Evolutionary conservation across 2,113 vertebrate genomes (phyloP), one percentile per base, ranked within the genome.

Genomic region (Zeus faber): DNA sequence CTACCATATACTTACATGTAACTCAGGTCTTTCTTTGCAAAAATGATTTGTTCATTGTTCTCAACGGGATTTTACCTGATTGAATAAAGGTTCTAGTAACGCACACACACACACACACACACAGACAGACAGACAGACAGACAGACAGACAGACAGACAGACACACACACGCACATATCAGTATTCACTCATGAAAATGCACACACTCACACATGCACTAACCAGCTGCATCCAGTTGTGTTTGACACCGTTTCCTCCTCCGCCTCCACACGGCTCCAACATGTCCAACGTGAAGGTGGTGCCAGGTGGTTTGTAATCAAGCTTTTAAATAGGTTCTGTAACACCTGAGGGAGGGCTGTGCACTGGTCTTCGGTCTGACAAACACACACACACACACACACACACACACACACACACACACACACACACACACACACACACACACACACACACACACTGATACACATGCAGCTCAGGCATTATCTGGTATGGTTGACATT

Each of bases 21-120:
- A n/a, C n/a, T n/a, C n/a, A n/a, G n/a, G n/a, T n/a, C n/a, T n/a
- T n/a, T n/a, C n/a, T n/a, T n/a, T n/a, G n/a, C n/a, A 33, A 65
- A 70, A 56, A 23, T 48, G 50, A 67, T 58, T 59, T 48, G 45
- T 27, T 51, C 44, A 54, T 70, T 62, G 51, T 51, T 33, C 39
- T 53, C 54, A 24, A 47, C 65, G 57, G 63, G 10, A 49, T 20
- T 57, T 62, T 62, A 68, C 61, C 45, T 55, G 44, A 64, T 48
- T 35, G 20, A 5, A 53, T 20, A 10, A 59, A 56, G 22, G 39
- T 29, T 51, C 43, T 26, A 25, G 26, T 27, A 27, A 47, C 26
- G 45, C 20, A 9, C 49, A 39, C 37, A 16, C 3, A 39, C 35
- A n/a, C 9, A 35, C 6, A 43, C 21, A 43, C 45, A 43, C 40